Evolutionary conservation across 2,888 invertebrate genomes (phyloP).

Genomic region (Abrostola triplasia): DNA sequence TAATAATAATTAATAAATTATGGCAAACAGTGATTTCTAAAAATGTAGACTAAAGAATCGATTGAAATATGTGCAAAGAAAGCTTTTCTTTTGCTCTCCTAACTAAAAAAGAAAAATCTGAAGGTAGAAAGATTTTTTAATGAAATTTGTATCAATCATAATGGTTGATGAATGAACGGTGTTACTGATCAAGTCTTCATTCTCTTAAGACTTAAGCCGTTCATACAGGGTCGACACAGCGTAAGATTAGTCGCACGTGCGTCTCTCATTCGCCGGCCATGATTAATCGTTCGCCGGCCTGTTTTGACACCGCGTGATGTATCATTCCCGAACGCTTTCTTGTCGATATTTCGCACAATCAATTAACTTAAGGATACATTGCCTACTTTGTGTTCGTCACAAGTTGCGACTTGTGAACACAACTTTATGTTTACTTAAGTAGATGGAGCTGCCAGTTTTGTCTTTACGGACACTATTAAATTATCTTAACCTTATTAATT

Average conservation of each 20-base stretch:
- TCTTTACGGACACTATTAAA: neutral
- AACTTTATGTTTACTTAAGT: slow-evolving; percentile 29
- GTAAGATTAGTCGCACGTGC: slow-evolving; percentile 80
- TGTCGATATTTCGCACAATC: slow-evolving; percentile 80
- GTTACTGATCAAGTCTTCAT: slow-evolving; percentile 6
- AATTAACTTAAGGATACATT: slow-evolving; percentile 74
- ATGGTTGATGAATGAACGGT: neutral
- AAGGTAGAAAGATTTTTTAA: no score
- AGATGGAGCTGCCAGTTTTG: neutral
- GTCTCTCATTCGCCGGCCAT: slow-evolving; percentile 61
- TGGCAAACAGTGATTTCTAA: no score
- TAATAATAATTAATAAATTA: no score
- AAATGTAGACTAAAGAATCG: no score
- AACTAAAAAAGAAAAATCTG: no score
- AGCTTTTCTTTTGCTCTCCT: no score
- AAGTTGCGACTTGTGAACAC: slow-evolving; percentile 29
- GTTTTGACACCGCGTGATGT: slow-evolving; percentile 84
- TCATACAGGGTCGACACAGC: slow-evolving; percentile 60
- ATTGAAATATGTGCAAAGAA: no score
- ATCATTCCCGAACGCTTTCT: slow-evolving; percentile 82
- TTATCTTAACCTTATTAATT: no score
- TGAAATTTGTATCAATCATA: no score
- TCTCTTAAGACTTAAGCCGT: slow-evolving; percentile 48
- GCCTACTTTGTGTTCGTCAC: slow-evolving; percentile 28
- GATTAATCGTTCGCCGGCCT: slow-evolving; percentile 80